Evolutionary conservation across 30 jellyfish, hydroid and myxozoan species (phyloP).

Genomic region (Catostylus mosaicus): DNA sequence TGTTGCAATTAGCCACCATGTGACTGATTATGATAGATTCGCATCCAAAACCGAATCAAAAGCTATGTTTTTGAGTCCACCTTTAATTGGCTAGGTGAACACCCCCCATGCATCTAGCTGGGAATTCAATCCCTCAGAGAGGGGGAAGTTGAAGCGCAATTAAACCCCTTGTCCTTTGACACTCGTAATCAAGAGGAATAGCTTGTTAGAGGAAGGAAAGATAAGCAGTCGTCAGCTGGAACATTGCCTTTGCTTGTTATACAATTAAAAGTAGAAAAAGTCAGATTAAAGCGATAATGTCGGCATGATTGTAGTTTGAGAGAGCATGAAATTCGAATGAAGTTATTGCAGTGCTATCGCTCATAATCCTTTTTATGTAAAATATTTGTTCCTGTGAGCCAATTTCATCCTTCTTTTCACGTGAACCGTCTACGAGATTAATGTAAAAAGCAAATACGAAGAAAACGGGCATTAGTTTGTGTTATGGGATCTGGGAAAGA

Average conservation of each 20-base stretch:
- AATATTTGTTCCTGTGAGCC: constrained; percentile 30
- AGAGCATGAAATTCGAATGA: constrained; percentile 14
- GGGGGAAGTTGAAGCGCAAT: no score
- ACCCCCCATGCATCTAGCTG: no score
- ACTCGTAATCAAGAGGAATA: no score
- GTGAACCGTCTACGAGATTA: constrained; percentile 25
- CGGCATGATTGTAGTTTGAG: constrained; percentile 37
- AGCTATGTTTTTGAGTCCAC: no score
- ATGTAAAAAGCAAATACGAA: constrained; percentile 4
- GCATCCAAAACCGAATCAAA: no score
- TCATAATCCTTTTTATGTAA: constrained; percentile 21
- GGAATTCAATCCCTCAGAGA: no score
- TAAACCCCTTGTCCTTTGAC: no score
- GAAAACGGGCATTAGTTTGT: neutral
- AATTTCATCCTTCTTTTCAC: constrained; percentile 10
- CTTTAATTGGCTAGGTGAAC: no score
- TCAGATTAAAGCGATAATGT: neutral
- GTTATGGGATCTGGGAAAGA: constrained; percentile 8
- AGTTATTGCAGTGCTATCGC: constrained; percentile 9
- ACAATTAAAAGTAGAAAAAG: neutral
- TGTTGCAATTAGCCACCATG: no score
- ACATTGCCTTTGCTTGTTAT: constrained; percentile 1
- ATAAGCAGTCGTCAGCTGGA: constrained; percentile 10
- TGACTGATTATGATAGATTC: no score
- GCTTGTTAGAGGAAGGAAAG: no score